These are phyloP conservation scores for Phoxinus dragarum DNA, from an alignment of 2,797 vertebrate species.

Conservation along the genomic window DNA sequence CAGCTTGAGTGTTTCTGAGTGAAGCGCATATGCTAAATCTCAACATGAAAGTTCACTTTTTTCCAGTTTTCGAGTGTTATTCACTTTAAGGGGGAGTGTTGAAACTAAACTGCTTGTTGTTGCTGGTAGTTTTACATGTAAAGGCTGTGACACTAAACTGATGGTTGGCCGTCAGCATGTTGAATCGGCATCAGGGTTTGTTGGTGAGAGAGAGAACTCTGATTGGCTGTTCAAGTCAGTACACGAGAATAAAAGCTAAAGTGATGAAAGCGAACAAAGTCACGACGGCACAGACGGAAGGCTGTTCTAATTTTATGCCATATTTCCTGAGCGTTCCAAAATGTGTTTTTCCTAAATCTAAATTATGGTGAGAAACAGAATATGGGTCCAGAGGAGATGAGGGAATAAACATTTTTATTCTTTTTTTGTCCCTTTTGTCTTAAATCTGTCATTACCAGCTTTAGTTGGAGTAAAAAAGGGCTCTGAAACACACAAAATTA, in stretches of 20 bases:
- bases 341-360: background rate
- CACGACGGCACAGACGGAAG: too few species aligned
- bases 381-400: background rate
- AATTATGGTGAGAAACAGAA: background rate
- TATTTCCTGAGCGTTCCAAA: too few species aligned
- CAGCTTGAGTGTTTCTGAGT: background rate
- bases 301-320: too few species aligned
- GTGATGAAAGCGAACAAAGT: too few species aligned
- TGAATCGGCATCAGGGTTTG: rapidly evolving
- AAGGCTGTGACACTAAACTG: background rate
- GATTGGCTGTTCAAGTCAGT: too few species aligned
- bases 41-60: background rate
- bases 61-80: background rate
- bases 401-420: background rate
- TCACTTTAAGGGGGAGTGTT: background rate
- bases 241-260: too few species aligned
- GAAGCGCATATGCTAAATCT: background rate
- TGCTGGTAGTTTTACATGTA: background rate
- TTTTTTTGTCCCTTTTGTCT: background rate
- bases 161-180: background rate
- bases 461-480: background rate
- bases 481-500: constrained; percentile 14
- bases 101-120: constrained; percentile 1
- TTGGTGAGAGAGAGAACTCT: too few species aligned
- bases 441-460: constrained; percentile 34